These are phyloP conservation scores for Drosophila suboccidentalis DNA, from an alignment of 2,888 invertebrate species.

Conservation along the genomic window DNA sequence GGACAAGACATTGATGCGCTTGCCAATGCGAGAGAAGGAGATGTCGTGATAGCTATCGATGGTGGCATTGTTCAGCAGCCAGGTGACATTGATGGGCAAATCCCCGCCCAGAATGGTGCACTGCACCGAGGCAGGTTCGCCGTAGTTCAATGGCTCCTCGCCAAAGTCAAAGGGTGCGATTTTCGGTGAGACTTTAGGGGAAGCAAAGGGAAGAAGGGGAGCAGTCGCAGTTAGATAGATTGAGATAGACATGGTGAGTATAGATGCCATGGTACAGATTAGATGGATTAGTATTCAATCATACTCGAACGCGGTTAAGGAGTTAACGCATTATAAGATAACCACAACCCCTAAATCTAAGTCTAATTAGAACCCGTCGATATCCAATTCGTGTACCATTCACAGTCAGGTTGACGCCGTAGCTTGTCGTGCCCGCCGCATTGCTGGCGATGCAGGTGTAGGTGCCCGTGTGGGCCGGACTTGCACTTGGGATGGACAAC, in stretches of 20 bases:
- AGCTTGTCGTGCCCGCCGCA: constrained; percentile 88
- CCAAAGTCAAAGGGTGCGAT: constrained; percentile 88
- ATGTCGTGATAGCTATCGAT: constrained; percentile 86
- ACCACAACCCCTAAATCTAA: constrained; percentile 27
- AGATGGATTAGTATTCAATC: constrained; percentile 85
- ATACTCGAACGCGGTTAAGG: constrained; percentile 14
- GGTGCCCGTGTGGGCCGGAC: constrained; percentile 90
- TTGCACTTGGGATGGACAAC: constrained; percentile 87
- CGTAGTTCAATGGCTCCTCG: constrained; percentile 88
- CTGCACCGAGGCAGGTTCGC: constrained; percentile 88
- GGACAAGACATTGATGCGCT: constrained; percentile 88
- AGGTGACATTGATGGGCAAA: constrained; percentile 88
- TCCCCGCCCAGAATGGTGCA: constrained; percentile 89
- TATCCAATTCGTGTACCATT: constrained; percentile 86
- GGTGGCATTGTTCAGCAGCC: constrained; percentile 87
- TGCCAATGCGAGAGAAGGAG: constrained; percentile 87
- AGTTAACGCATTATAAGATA: constrained; percentile 40
- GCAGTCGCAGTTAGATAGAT: background rate
- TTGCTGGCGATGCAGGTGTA: constrained; percentile 92
- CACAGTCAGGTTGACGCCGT: constrained; percentile 88
- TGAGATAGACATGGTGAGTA: constrained; percentile 3
- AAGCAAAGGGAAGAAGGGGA: background rate
- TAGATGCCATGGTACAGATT: constrained; percentile 26
- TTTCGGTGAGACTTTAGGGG: constrained; percentile 86
- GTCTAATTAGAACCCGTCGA: background rate